phyloP scores from a whole-genome alignment of 2,113 vertebrate species.

The Cheilinus undulatus region DNA sequence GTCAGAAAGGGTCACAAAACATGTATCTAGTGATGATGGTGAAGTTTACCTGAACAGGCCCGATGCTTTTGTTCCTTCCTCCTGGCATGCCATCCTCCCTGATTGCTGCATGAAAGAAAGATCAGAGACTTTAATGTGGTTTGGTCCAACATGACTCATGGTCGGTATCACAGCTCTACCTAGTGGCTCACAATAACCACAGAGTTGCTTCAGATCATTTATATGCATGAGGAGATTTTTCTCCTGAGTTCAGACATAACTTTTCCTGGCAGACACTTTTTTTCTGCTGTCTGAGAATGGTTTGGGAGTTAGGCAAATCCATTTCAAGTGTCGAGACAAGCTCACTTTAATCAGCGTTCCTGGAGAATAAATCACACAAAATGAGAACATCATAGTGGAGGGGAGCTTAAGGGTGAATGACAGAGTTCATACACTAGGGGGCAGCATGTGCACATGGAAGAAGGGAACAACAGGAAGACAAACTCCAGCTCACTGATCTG shows the following conservation, averaged over 20 bases:
- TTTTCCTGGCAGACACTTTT: neutral
- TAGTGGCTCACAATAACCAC: conserved; percentile 50
- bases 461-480: neutral
- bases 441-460: conserved; percentile 21
- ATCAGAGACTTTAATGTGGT: neutral
- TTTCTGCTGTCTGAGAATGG: neutral
- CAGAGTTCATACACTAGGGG: conserved; percentile 58
- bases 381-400: neutral
- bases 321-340: neutral
- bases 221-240: neutral
- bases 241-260: neutral
- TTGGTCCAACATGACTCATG: neutral
- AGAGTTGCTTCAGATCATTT: neutral
- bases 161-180: conserved; percentile 49
- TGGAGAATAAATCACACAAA: neutral
- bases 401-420: neutral
- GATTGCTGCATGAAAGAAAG: conserved; percentile 86
- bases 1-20: conserved; percentile 7
- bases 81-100: conserved; percentile 99
- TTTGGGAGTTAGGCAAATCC: neutral
- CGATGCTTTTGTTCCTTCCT: conserved; percentile 98
- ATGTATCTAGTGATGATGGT: conserved; percentile 3
- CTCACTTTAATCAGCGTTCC: neutral
- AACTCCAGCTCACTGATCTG: neutral
- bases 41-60: conserved; percentile 94